Percentiles rank a stretch among this genome's conserved stretches.
phyloP scores from a whole-genome alignment of 2,797 vertebrate genomes.

The Galago senegalensis region DNA sequence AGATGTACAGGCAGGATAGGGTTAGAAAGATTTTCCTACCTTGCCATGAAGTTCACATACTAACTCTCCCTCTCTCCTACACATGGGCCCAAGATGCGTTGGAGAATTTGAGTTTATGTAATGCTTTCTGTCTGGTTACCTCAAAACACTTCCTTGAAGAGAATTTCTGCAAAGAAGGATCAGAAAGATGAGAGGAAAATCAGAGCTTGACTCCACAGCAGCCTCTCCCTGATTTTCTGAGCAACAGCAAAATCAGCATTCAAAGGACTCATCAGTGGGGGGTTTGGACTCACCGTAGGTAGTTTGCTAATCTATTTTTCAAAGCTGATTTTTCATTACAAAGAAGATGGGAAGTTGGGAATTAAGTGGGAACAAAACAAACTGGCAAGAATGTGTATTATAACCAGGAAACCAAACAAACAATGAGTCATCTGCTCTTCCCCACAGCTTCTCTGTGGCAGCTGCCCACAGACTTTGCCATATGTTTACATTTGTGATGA shows the following conservation, averaged over 20 bases:
- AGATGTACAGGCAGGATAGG: background rate
- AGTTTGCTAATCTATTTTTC: slow-evolving; percentile 64
- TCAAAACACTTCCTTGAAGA: slow-evolving; percentile 12
- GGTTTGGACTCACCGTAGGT: slow-evolving; percentile 42
- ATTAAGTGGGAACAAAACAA: slow-evolving; percentile 67
- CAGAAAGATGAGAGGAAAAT: slow-evolving; percentile 19
- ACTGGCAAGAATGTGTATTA: slow-evolving; percentile 35
- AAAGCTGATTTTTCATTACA: slow-evolving; percentile 71
- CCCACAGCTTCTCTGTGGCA: background rate
- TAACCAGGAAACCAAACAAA: slow-evolving; percentile 42
- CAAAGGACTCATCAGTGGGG: slow-evolving; percentile 48
- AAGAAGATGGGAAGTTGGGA: slow-evolving; percentile 60
- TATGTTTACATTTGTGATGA: background rate
- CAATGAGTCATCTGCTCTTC: slow-evolving; percentile 56
- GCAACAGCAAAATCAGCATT: slow-evolving; percentile 56
- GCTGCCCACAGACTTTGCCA: background rate
- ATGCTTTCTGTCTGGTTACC: background rate
- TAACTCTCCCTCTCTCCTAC: background rate
- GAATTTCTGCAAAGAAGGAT: slow-evolving; percentile 52
- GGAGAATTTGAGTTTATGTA: background rate
- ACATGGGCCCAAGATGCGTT: background rate
- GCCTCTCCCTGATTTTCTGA: slow-evolving; percentile 19
- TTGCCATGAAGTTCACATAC: background rate
- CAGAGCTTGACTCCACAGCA: background rate
- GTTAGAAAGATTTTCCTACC: background rate